Conservation (phyloP, 64 coral and sea anemone genomes). For the Stylophora pistillata region DNA sequence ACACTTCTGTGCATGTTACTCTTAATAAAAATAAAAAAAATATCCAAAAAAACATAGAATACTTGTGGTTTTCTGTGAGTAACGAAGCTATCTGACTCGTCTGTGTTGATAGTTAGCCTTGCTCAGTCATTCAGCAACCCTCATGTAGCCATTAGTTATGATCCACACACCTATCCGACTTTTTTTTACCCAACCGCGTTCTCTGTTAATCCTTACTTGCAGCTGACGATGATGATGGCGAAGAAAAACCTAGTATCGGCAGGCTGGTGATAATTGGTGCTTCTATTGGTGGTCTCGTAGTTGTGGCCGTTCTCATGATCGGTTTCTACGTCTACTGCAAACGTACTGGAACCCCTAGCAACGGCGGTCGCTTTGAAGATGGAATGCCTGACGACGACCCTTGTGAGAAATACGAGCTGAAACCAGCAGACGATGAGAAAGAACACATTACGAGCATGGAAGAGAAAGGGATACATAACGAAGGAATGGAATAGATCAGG, state of each 20-base stretch:
- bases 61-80: too few relatives aligned
- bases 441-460: not conserved
- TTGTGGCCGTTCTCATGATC: not conserved
- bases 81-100: too few relatives aligned
- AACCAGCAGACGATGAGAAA: not conserved
- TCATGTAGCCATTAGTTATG: too few relatives aligned
- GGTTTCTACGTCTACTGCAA: not conserved
- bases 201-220: too few relatives aligned
- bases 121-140: too few relatives aligned
- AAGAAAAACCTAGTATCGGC: not conserved
- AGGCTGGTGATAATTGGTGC: not conserved
- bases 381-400: not conserved
- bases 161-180: too few relatives aligned
- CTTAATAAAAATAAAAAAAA: too few relatives aligned
- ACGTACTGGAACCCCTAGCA: not conserved
- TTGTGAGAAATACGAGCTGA: slow-evolving; percentile 9
- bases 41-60: too few relatives aligned
- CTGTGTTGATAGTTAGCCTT: too few relatives aligned
- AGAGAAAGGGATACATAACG: not conserved
- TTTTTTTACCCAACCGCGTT: too few relatives aligned
- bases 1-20: too few relatives aligned
- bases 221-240: not conserved
- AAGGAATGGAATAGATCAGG: slow-evolving; percentile 22
- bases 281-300: not conserved
- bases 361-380: not conserved